Base-by-base conservation (phyloP, 2,113 vertebrate genomes). In the Otolemur garnettii region DNA sequence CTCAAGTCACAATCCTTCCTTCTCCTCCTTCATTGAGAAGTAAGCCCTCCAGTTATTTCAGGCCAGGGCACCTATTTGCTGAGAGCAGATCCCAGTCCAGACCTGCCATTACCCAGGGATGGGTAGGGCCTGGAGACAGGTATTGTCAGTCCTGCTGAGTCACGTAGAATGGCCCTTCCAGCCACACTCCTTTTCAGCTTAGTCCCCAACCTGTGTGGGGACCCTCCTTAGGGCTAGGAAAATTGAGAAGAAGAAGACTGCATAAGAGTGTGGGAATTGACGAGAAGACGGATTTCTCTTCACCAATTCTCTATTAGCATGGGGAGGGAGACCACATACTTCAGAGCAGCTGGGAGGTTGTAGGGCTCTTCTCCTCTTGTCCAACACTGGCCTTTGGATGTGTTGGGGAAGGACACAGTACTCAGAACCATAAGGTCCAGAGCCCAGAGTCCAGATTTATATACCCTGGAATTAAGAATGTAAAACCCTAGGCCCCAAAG, bases 251-350 rank as follows among this genome's bases (percentile, higher is more conserved):
- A 77, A 7, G 57, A 82, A 1, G 38, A 11, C 38, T 10, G 2
- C 4, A 42, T 35, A 9, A 15, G 7, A 22, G 13, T 28, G 14
- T 22, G 21, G 15, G 4, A 42, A n/a, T 18, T n/a, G 15, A 13
- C 7, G 4, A 33, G 17, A 4, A 14, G 22, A 59, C 21, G 26
- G 21, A 15, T 18, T 55, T 69, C 33, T 4, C 30, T 68, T 88
- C 28, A 30, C 60, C 18, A 19, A 17, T 5, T 45, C 18, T 22
- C 22, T 35, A 0, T 13, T 66, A 9, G 5, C 12, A 4, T 2
- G 11, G 33, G 18, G 4, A 64, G 3, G 12, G 30, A 71, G 24
- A 33, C 28, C 22, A 59, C 9, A 13, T 38, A 60, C n/a, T 30
- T 60, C 55, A 45, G 42, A 88, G 78, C n/a, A 83, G 9, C 28